phyloP scores from a whole-genome alignment of 2,113 vertebrate species.

The Calyptomena viridis region DNA sequence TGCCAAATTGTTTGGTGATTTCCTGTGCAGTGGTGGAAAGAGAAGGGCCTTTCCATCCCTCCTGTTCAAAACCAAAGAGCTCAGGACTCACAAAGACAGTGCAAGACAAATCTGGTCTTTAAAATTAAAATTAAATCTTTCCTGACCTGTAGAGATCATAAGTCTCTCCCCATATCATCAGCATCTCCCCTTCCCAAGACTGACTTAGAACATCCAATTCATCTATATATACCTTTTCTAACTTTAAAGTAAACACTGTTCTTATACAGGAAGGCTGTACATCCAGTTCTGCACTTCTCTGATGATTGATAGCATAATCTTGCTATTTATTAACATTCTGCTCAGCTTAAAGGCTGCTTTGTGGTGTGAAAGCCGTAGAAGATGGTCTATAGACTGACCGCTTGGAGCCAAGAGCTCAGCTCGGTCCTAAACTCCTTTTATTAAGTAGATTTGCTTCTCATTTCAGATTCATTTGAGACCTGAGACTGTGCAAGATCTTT shows the following conservation, averaged over 20 bases:
- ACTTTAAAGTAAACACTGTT: neutral
- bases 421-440: neutral
- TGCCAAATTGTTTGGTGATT: neutral
- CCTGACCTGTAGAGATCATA: neutral
- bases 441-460: slow-evolving; percentile 12
- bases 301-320: neutral
- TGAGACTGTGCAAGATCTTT: neutral
- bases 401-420: neutral
- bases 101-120: neutral
- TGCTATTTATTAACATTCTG: neutral
- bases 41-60: neutral
- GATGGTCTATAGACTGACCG: neutral
- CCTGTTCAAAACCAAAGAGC: neutral
- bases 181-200: neutral
- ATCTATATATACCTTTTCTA: neutral
- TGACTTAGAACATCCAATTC: neutral
- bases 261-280: neutral
- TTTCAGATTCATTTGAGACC: neutral
- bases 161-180: neutral
- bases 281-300: neutral
- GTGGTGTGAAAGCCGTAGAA: neutral
- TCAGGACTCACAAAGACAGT: neutral
- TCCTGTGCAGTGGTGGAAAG: neutral
- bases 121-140: neutral
- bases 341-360: neutral